Conservation (phyloP, 2,797 vertebrate species). For the Gallinago stenura region DNA sequence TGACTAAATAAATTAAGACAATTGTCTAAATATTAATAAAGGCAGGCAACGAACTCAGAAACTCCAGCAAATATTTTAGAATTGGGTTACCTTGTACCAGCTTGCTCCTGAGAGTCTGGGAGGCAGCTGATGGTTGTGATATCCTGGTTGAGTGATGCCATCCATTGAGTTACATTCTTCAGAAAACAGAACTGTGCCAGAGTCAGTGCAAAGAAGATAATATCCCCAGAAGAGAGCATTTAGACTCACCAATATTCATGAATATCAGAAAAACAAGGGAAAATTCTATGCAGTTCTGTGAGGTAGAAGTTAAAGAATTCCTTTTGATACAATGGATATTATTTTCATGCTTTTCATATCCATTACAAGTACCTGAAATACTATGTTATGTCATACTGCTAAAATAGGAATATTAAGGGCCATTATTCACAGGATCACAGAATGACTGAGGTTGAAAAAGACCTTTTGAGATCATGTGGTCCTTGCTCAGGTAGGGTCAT, state of each 20-base stretch:
- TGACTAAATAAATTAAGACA: not conserved
- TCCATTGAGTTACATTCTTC: not conserved
- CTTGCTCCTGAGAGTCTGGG: not conserved
- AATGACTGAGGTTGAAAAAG: not conserved
- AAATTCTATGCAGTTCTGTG: not conserved
- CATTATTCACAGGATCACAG: not conserved
- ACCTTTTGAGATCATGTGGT: not conserved
- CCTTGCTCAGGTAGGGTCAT: not conserved
- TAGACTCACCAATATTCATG: not conserved
- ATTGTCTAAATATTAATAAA: not conserved
- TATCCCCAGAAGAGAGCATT: not conserved
- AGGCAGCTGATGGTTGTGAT: not conserved
- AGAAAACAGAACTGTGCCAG: not conserved
- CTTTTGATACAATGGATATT: not conserved
- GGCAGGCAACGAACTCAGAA: not conserved
- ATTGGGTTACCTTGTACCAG: not conserved
- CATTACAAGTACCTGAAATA: not conserved
- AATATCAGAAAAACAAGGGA: not conserved
- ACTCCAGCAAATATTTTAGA: not conserved
- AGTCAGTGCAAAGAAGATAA: not conserved
- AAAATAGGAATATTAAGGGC: not conserved
- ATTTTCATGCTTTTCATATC: not conserved
- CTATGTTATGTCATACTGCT: not conserved
- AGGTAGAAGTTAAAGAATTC: not conserved
- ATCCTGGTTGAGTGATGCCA: not conserved